phyloP scores from a whole-genome alignment of 1,140 invertebrate species.

The Aphelinus certus region DNA sequence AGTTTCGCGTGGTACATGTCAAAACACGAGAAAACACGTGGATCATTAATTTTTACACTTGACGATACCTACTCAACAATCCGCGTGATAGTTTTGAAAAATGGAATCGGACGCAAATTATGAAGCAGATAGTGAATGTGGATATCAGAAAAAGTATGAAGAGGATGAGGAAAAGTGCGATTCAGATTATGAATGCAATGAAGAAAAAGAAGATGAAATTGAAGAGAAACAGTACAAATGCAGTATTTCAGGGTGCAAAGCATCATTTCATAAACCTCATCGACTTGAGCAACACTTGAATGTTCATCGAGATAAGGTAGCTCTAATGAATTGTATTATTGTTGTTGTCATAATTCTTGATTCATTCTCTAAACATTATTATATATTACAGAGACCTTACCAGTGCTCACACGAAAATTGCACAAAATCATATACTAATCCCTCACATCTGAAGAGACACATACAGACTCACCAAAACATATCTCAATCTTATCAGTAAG shows the following conservation, averaged over 20 bases:
- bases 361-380: background rate
- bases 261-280: slow-evolving; percentile 15
- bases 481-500: slow-evolving; percentile 27
- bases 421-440: slow-evolving; percentile 34
- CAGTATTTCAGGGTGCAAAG: slow-evolving; percentile 6
- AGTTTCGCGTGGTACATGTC: no score
- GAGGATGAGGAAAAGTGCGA: background rate
- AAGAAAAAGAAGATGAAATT: background rate
- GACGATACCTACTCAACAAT: no score
- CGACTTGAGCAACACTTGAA: slow-evolving; percentile 27
- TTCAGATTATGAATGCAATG: background rate
- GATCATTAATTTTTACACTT: no score
- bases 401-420: slow-evolving; percentile 34
- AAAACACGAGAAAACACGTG: no score
- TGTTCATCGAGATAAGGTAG: slow-evolving; percentile 30
- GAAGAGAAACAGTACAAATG: slow-evolving; percentile 22
- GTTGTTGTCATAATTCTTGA: background rate
- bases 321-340: background rate
- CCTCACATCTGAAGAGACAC: slow-evolving; percentile 38
- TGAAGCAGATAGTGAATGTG: background rate
- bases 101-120: background rate
- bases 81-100: background rate
- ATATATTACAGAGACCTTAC: slow-evolving; percentile 33
- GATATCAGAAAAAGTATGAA: background rate
- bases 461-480: slow-evolving; percentile 15